Conservation (phyloP, 37 sponge, comb jelly and placozoan genomes). For the Geodia barretti region DNA sequence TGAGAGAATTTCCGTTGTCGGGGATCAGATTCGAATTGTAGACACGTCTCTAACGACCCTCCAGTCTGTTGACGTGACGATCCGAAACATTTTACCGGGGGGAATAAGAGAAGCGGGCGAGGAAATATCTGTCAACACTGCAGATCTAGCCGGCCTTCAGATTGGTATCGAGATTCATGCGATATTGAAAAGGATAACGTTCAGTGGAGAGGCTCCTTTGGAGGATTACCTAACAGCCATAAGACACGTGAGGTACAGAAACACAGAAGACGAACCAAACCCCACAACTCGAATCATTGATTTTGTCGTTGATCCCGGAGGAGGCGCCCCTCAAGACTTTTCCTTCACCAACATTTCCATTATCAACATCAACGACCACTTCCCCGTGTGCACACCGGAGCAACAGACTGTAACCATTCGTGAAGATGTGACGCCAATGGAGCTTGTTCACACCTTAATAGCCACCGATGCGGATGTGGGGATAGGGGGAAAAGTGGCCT, state of each 20-base stretch:
- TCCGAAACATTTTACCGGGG: slow-evolving; percentile 29
- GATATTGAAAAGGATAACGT: slow-evolving; percentile 54
- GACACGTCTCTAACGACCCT: slow-evolving; percentile 61
- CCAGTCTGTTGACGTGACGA: slow-evolving; percentile 47
- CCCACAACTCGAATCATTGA: slow-evolving; percentile 65
- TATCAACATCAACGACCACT: slow-evolving; percentile 64
- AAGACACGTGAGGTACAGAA: slow-evolving; percentile 46
- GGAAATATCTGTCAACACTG: background rate
- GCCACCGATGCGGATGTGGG: slow-evolving; percentile 64
- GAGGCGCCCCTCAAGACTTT: slow-evolving; percentile 65
- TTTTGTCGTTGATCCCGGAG: slow-evolving; percentile 60
- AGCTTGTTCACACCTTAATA: slow-evolving; percentile 11
- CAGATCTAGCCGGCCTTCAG: background rate
- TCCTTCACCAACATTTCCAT: slow-evolving; percentile 55
- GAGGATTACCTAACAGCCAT: slow-evolving; percentile 49
- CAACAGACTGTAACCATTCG: background rate
- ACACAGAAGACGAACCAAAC: slow-evolving; percentile 62
- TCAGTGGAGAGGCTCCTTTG: slow-evolving; percentile 35
- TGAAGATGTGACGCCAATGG: slow-evolving; percentile 24
- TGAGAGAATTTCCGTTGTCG: slow-evolving; percentile 1
- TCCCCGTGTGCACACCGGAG: slow-evolving; percentile 41
- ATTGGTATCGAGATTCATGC: slow-evolving; percentile 63
- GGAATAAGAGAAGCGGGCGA: slow-evolving; percentile 33
- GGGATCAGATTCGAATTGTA: slow-evolving; percentile 16
- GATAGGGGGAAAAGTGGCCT: slow-evolving; percentile 36